phyloP scores from a whole-genome alignment of 2,113 vertebrate species.

The Cyrtonyx montezumae region DNA sequence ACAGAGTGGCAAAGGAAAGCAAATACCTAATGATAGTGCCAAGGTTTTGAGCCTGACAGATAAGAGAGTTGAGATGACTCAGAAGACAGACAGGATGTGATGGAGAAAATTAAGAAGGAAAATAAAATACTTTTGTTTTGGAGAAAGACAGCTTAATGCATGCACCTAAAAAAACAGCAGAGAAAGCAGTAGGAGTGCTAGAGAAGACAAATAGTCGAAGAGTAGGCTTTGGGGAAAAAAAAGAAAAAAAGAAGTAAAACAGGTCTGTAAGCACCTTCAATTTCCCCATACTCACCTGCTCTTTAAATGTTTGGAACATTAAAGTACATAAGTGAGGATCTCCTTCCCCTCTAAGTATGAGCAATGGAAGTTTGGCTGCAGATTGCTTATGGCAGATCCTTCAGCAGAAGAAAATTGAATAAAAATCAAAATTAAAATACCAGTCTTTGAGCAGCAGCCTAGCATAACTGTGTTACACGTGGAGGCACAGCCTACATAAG shows the following conservation, averaged over 20 bases:
- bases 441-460: not conserved
- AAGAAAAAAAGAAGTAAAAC: not conserved
- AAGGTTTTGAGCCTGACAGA: not conserved
- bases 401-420: slow-evolving; percentile 52
- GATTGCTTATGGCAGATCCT: slow-evolving; percentile 36
- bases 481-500: not conserved
- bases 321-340: not conserved
- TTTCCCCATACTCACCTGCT: not conserved
- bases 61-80: not conserved
- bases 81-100: not conserved
- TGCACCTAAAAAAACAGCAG: not conserved
- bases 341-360: not conserved
- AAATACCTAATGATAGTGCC: not conserved
- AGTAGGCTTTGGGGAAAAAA: not conserved
- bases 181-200: not conserved
- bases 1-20: not conserved
- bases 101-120: not conserved
- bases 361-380: slow-evolving; percentile 21
- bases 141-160: not conserved
- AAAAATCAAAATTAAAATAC: slow-evolving; percentile 63
- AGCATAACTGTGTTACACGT: not conserved
- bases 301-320: not conserved
- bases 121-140: not conserved
- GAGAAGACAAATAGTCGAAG: not conserved
- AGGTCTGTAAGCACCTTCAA: not conserved